Evolutionary conservation across 2,888 invertebrate species (phyloP), one percentile per base, ranked within the genome.

Genomic region (Gibbula magus): DNA sequence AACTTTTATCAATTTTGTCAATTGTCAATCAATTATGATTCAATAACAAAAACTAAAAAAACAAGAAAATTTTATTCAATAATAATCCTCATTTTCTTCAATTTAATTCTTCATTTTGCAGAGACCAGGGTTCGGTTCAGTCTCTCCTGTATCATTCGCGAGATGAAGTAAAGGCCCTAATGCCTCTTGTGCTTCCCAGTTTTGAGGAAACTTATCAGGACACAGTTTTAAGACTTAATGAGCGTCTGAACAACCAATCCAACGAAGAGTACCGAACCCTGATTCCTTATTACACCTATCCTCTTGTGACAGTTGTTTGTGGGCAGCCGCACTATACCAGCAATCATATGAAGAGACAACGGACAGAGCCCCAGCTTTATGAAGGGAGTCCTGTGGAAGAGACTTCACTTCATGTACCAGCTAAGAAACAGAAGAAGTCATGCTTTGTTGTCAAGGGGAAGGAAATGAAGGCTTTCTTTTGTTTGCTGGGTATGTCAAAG

Each of bases 381-480:
- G 75, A 75, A n/a, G n/a, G 18, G 3, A 18, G 25, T 51, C 25
- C 4, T 51, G 53, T 54, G 10, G 52, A 53, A 32, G 53, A 75
- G 25, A 25, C 53, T 32, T 54, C 75, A 25, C n/a, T 29, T 75
- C 52, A 16, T 39, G 53, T 54, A 2, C 74, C 78, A 56, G 78
- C 70, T 25, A 79, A 79, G 53, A 79, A 75, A 74, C 61, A 75
- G 22, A 77, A 74, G 22, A 76, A 75, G 18, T 81, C 82, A 4
- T 81, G 85, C 56, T 88, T 88, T 81, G 81, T 88, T 61, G 89
- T 89, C 2, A 86, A 84, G 80, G 85, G 86, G 67, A 89, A 87
- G 79, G 91, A 91, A 84, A 91, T 91, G 90, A 86, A 86, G 80
- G 86, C 87, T 61, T 91, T 88, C 83, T 91, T 91, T 79, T 83